Percentiles rank a stretch among this genome's conserved stretches.
Conservation (phyloP, 2,113 vertebrate species). For the Morone saxatilis region DNA sequence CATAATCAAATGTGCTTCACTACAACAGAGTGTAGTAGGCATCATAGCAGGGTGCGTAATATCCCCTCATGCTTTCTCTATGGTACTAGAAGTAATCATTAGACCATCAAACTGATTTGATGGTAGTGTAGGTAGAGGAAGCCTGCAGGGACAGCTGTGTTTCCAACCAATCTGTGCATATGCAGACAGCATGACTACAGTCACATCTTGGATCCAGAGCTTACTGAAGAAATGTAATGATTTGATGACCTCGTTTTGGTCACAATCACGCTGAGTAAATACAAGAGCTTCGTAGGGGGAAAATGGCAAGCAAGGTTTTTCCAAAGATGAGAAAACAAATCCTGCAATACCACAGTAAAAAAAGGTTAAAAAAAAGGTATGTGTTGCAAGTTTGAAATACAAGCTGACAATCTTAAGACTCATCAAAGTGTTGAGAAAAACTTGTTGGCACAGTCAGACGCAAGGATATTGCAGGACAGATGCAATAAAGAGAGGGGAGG, state of each 20-base stretch:
- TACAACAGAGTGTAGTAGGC: conserved; percentile 18
- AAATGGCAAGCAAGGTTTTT: background rate
- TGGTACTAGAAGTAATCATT: conserved; percentile 32
- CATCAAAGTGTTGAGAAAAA: conserved; percentile 34
- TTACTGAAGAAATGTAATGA: conserved; percentile 13
- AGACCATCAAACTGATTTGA: conserved; percentile 44
- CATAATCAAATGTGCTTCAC: conserved; percentile 39
- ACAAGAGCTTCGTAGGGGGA: background rate
- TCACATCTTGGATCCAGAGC: background rate
- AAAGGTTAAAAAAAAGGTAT: background rate
- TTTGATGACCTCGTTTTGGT: conserved; percentile 20
- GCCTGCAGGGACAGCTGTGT: conserved; percentile 13
- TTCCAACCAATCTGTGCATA: background rate
- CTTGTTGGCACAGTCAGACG: conserved; percentile 20
- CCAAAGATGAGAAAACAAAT: conserved; percentile 20
- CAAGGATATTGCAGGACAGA: conserved; percentile 50
- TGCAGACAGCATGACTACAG: conserved; percentile 22
- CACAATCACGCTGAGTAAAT: background rate
- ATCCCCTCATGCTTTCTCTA: conserved; percentile 9
- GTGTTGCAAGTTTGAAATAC: conserved; percentile 32
- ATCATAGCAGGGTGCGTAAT: conserved; percentile 6
- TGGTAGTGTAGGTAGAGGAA: conserved; percentile 20
- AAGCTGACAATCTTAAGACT: conserved; percentile 50
- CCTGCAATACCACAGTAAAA: background rate
- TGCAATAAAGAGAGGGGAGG: conserved; percentile 37